Evolutionary conservation across 2,888 invertebrate species (phyloP).

Genomic region (Alviniconcha strummeri): DNA sequence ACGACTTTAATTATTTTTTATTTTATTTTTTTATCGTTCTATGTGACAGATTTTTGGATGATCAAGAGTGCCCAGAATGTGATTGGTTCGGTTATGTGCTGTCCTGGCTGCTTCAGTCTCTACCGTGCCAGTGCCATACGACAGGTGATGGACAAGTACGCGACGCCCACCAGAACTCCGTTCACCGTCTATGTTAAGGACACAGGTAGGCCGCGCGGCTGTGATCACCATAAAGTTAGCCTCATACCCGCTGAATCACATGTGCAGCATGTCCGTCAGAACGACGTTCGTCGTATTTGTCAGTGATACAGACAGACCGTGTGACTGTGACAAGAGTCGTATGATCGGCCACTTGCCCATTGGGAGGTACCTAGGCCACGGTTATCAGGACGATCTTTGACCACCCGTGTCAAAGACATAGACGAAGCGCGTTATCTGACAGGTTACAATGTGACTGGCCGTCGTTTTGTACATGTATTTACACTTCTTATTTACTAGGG

Average conservation of each 20-base stretch:
- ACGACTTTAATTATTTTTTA: no score
- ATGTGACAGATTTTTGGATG: constrained; percentile 60
- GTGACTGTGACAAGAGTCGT: not conserved
- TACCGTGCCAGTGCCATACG: constrained; percentile 53
- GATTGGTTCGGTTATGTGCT: constrained; percentile 61
- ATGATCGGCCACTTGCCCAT: no score
- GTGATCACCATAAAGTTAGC: not conserved
- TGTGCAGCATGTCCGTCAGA: no score
- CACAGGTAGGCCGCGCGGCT: constrained; percentile 47
- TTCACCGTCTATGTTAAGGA: constrained; percentile 59
- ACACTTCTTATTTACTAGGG: no score
- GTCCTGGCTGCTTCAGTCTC: constrained; percentile 60
- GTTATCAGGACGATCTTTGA: no score
- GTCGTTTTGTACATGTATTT: no score
- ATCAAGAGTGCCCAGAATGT: constrained; percentile 61
- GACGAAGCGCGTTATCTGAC: no score
- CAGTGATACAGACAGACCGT: not conserved
- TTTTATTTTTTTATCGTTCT: no score
- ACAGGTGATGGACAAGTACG: constrained; percentile 53
- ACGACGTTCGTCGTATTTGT: not conserved
- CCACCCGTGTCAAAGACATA: no score
- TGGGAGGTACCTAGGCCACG: no score
- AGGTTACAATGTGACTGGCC: no score
- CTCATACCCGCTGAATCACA: no score
- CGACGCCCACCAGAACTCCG: constrained; percentile 50